phyloP scores from a whole-genome alignment of 2,888 invertebrate genomes.

The Drosophila fulvimacula region DNA sequence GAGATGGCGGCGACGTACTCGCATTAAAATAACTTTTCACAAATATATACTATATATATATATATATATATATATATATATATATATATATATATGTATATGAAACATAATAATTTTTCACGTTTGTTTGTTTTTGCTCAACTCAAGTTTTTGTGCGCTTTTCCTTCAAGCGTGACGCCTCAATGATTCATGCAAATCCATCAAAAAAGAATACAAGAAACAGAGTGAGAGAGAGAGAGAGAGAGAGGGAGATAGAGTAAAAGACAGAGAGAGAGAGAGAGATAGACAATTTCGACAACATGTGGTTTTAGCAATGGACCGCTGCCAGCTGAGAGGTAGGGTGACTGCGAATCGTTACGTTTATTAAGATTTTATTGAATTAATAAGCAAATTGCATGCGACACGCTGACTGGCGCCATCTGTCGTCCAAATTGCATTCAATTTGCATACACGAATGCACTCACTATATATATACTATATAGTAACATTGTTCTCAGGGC shows the following conservation, averaged over 20 bases:
- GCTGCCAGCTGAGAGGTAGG: constrained; percentile 23
- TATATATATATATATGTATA: constrained; percentile 14
- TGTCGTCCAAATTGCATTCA: constrained; percentile 63
- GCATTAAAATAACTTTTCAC: constrained; percentile 76
- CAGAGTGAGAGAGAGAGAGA: background rate
- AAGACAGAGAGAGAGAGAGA: background rate
- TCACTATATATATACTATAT: constrained; percentile 1
- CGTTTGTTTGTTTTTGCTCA: constrained; percentile 36
- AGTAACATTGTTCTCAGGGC: constrained; percentile 39
- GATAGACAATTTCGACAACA: constrained; percentile 50
- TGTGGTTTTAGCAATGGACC: constrained; percentile 69
- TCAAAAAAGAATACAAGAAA: constrained; percentile 49
- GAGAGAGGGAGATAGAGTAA: background rate
- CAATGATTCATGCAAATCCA: constrained; percentile 82
- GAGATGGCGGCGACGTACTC: constrained; percentile 37
- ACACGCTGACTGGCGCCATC: constrained; percentile 77
- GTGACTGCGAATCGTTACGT: constrained; percentile 44
- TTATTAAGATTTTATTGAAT: constrained; percentile 74
- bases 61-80: background rate
- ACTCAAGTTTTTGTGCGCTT: constrained; percentile 61
- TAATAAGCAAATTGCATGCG: constrained; percentile 78
- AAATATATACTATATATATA: constrained; percentile 4
- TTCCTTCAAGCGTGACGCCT: constrained; percentile 78
- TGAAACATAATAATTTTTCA: constrained; percentile 62
- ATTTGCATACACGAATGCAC: constrained; percentile 50